Conservation (phyloP, 2,888 invertebrate species). For the Orchesella flavescens region DNA sequence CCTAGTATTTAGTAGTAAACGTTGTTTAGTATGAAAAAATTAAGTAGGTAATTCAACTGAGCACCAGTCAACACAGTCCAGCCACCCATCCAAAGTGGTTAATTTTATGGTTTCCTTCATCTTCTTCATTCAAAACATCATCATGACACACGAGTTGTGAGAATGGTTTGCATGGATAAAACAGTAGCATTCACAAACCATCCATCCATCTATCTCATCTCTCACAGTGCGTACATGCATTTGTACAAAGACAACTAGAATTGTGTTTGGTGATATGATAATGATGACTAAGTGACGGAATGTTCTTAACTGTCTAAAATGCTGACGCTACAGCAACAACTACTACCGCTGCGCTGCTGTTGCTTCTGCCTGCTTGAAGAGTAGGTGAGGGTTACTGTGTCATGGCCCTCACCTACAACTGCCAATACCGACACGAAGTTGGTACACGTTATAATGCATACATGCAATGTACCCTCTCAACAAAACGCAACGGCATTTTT, state of each 20-base stretch:
- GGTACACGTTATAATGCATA: neutral
- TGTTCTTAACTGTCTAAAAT: neutral
- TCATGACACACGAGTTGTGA: neutral
- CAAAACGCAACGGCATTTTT: slow-evolving; percentile 1
- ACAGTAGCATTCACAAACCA: neutral
- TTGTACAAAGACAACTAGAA: neutral
- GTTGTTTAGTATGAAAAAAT: no score
- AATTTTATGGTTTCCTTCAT: no score
- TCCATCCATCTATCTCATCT: neutral
- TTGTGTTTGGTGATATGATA: neutral
- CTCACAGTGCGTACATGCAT: neutral
- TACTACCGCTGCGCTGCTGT: neutral
- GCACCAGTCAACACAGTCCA: no score
- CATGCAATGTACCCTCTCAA: neutral
- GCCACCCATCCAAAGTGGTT: no score
- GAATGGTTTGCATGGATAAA: slow-evolving; percentile 13
- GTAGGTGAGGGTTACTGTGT: slow-evolving; percentile 72
- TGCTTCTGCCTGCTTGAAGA: slow-evolving; percentile 51
- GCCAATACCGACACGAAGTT: slow-evolving; percentile 50
- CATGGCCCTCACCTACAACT: slow-evolving; percentile 70
- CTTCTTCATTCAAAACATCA: no score
- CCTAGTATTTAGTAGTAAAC: no score
- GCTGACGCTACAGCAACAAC: neutral
- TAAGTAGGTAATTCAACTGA: no score
- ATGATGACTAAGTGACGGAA: slow-evolving; percentile 25